Evolutionary conservation across 2,797 vertebrate species (phyloP).

Genomic region (Crocodylus rhombifer): DNA sequence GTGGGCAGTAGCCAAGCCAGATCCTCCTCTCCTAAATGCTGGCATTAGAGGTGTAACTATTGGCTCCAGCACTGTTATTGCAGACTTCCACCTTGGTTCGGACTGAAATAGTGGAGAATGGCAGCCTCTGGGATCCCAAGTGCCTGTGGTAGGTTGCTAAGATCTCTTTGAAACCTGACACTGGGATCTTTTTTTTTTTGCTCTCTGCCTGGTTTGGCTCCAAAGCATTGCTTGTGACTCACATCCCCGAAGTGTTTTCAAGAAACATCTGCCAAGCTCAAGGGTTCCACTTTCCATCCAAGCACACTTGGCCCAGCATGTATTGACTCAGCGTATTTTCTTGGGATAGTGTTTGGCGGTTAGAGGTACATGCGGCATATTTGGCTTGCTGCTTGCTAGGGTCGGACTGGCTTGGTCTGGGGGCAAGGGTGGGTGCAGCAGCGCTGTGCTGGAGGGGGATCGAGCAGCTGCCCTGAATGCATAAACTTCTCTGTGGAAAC

Average conservation of each 20-base stretch:
- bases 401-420: background rate
- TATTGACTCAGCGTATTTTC: constrained; percentile 61
- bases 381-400: background rate
- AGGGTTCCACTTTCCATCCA: background rate
- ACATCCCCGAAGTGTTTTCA: background rate
- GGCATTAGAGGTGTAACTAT: too few species aligned
- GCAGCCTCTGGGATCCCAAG: background rate
- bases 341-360: background rate
- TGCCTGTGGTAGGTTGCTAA: background rate
- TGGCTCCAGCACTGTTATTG: too few species aligned
- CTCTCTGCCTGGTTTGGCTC: background rate
- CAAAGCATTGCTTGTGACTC: background rate
- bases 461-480: too few species aligned
- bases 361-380: background rate
- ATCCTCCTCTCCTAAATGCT: too few species aligned
- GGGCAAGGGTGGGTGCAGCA: background rate
- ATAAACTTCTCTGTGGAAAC: background rate
- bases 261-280: constrained; percentile 36
- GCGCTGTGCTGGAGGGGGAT: background rate
- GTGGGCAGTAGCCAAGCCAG: too few species aligned
- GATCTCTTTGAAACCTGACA: background rate
- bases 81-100: too few species aligned
- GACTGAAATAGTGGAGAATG: background rate
- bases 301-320: background rate
- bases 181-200: fast-evolving